A percentile compares a stretch with the other conserved stretches of the same genome.
These are phyloP conservation scores for Porphyrio hochstetteri DNA, from an alignment of 2,113 vertebrate species.

Conservation along the genomic window DNA sequence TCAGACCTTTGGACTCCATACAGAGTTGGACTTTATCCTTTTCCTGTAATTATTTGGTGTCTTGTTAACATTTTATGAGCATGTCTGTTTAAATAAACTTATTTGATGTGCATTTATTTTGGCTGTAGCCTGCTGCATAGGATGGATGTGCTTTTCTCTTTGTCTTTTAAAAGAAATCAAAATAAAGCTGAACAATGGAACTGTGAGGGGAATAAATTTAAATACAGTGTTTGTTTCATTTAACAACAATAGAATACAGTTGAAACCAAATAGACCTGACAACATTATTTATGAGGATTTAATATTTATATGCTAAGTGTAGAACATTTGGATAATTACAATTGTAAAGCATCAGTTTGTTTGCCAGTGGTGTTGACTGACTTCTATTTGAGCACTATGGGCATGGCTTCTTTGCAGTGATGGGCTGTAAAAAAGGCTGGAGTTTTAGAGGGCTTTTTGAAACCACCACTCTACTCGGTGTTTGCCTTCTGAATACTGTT, in stretches of 20 bases:
- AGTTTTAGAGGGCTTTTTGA: background rate
- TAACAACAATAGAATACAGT: background rate
- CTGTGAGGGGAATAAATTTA: constrained; percentile 7
- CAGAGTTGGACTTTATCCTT: constrained; percentile 59
- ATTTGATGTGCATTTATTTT: constrained; percentile 66
- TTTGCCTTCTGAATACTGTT: background rate
- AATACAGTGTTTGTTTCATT: background rate
- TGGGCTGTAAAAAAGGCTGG: background rate
- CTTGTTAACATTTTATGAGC: constrained; percentile 79
- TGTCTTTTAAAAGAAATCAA: constrained; percentile 42
- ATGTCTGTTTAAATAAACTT: constrained; percentile 73
- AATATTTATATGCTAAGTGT: constrained; percentile 29
- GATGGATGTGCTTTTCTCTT: constrained; percentile 44
- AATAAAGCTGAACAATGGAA: constrained; percentile 28
- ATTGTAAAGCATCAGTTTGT: background rate
- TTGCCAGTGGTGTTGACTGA: constrained; percentile 11
- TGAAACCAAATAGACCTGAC: constrained; percentile 30
- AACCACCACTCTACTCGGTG: background rate
- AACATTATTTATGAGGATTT: constrained; percentile 40
- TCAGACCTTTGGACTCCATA: constrained; percentile 52
- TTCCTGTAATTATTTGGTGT: constrained; percentile 75
- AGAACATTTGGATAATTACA: constrained; percentile 26
- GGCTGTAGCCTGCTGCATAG: constrained; percentile 20
- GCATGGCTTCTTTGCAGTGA: background rate
- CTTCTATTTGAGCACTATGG: background rate